Percentiles rank a stretch among this genome's conserved stretches.
phyloP scores from a whole-genome alignment of 2,797 vertebrate genomes.

The Hydrophis major region DNA sequence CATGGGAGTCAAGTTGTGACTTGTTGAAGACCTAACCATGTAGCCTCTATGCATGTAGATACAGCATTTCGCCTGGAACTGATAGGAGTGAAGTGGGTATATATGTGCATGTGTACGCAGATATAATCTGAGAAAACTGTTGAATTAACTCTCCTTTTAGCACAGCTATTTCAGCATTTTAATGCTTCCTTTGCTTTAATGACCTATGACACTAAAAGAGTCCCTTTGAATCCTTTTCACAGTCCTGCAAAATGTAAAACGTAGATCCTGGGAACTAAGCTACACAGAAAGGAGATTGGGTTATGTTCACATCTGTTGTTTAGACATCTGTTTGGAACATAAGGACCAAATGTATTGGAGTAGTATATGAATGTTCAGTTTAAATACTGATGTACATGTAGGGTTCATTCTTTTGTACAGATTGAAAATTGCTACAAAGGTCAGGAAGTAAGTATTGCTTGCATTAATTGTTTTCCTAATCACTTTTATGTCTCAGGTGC shows the following conservation, averaged over 20 bases:
- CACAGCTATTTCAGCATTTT: background rate
- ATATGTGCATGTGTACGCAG: background rate
- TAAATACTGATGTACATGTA: background rate
- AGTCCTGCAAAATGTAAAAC: background rate
- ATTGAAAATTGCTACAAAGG: background rate
- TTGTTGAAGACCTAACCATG: background rate
- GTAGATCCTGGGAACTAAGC: background rate
- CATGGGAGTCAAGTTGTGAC: background rate
- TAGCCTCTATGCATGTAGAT: background rate
- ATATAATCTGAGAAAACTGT: background rate
- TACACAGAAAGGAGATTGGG: background rate
- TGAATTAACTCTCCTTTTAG: background rate
- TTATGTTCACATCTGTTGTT: background rate
- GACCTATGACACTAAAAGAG: background rate
- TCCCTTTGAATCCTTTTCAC: background rate
- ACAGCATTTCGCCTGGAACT: background rate
- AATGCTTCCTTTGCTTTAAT: background rate
- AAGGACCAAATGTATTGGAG: background rate
- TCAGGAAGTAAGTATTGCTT: background rate
- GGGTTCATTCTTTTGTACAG: too few species aligned
- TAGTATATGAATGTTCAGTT: background rate
- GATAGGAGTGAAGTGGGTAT: background rate
- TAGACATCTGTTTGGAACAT: background rate
- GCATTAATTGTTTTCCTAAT: background rate
- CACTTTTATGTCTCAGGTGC: background rate